phyloP scores from a whole-genome alignment of 1,140 invertebrate species.

The Himalopsyche phryganea region DNA sequence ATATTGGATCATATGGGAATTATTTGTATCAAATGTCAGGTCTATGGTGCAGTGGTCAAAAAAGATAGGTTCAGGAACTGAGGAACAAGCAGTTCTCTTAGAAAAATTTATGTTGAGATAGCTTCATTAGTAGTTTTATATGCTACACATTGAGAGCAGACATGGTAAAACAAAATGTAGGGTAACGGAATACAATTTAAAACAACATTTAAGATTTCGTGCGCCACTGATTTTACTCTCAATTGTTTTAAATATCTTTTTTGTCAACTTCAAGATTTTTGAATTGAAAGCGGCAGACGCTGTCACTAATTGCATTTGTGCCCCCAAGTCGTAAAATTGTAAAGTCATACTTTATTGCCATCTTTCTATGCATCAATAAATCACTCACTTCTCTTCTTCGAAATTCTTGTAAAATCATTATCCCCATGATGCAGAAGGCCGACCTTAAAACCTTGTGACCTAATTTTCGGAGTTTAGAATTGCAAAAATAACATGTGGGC shows the following conservation, averaged over 20 bases:
- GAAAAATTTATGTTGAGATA: no score
- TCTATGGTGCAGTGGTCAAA: no score
- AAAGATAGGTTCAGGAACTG: no score
- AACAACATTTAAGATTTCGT: no score
- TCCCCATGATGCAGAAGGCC: conserved; percentile 7
- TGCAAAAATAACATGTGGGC: background rate
- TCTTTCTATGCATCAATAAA: conserved; percentile 6
- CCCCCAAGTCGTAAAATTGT: conserved; percentile 19
- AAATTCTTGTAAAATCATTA: conserved; percentile 20
- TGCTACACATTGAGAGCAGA: no score
- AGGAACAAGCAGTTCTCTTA: no score
- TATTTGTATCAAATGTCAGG: no score
- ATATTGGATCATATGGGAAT: no score
- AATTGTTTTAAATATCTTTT: background rate
- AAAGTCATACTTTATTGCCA: conserved; percentile 6
- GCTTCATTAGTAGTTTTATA: no score
- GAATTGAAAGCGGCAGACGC: conserved; percentile 1
- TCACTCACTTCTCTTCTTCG: conserved; percentile 8
- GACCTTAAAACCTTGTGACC: conserved; percentile 23
- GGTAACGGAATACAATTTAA: no score
- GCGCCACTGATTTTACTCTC: no score
- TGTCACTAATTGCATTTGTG: conserved; percentile 24
- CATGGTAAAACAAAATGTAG: no score
- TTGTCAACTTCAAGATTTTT: conserved; percentile 2
- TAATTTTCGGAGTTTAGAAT: conserved; percentile 11